phyloP scores from a whole-genome alignment of 2,113 vertebrate species.

The Callorhinus ursinus region DNA sequence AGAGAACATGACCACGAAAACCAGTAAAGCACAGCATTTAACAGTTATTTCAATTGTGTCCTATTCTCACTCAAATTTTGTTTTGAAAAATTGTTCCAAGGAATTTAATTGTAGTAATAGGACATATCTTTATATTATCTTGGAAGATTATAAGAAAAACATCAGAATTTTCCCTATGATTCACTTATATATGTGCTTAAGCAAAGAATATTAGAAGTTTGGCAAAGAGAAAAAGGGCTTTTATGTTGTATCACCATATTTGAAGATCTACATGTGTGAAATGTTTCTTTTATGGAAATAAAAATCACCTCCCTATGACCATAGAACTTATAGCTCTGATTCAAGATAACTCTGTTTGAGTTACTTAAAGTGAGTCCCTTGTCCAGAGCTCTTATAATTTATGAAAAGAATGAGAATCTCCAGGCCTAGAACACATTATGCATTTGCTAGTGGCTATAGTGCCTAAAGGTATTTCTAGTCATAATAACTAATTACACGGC shows the following conservation, averaged over 20 bases:
- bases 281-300: not conserved
- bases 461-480: not conserved
- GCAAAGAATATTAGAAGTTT: not conserved
- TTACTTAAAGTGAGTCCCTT: not conserved
- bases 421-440: not conserved
- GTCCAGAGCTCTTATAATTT: not conserved
- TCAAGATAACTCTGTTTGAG: not conserved
- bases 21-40: not conserved
- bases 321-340: constrained; percentile 60
- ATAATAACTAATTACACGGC: not conserved
- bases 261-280: constrained; percentile 46
- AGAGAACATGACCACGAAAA: not conserved
- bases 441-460: not conserved
- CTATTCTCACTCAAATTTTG: not conserved
- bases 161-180: not conserved
- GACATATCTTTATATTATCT: not conserved
- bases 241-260: not conserved
- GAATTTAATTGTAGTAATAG: not conserved
- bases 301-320: not conserved
- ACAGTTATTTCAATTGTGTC: not conserved
- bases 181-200: not conserved
- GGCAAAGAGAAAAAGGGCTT: not conserved
- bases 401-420: not conserved
- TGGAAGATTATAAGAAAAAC: not conserved
- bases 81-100: not conserved